Base-by-base conservation (phyloP, 2,797 vertebrate genomes). In the Sebastes miniatus region DNA sequence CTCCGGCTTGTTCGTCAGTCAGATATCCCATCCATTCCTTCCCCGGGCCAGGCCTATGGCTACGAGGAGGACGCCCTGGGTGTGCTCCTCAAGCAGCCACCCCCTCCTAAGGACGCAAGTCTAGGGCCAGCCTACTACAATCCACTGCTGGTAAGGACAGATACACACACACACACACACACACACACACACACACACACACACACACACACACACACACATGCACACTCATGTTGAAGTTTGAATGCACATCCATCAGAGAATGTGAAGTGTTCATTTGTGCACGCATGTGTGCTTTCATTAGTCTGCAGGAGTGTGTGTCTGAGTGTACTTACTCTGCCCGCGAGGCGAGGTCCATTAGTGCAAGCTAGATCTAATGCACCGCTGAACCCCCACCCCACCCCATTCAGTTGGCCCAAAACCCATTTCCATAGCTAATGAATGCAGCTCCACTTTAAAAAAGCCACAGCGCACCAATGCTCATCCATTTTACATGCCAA, bases 381-480 rank as follows among this genome's bases (percentile, higher is more conserved):
- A 93, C 92, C 85, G 39, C 87, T 34, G 88, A 92, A 94, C 93
- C 91, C 95, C 94, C 84, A 74, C 70, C 68, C 61, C 76, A 64
- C 72, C 79, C 79, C 73, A 72, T 78, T 94, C 95, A 96, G 94
- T 96, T 95, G 94, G 95, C 96, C 87, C 78, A 86, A 93, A 96
- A 96, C 92, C 90, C 95, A 94, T 96, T 97, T 97, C 94, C 95
- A 96, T 96, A 95, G 94, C 95, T 97, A 97, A 97, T 98, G 96
- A 97, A 84, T 87, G 92, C 87, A 95, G 94, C 90, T 90, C 94
- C 93, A 90, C 92, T 93, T 95, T 76, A 94, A 95, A 87, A 95
- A 96, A 96, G 92, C 95, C 95, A 87, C 90, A 93, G 91, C 93
- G 88, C 87, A 89, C 94, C 93, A 90, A 59, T 92, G 93, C 95